These are phyloP conservation scores for Boloria euphrosyne DNA, from an alignment of 2,888 invertebrate genomes.

Conservation along the genomic window DNA sequence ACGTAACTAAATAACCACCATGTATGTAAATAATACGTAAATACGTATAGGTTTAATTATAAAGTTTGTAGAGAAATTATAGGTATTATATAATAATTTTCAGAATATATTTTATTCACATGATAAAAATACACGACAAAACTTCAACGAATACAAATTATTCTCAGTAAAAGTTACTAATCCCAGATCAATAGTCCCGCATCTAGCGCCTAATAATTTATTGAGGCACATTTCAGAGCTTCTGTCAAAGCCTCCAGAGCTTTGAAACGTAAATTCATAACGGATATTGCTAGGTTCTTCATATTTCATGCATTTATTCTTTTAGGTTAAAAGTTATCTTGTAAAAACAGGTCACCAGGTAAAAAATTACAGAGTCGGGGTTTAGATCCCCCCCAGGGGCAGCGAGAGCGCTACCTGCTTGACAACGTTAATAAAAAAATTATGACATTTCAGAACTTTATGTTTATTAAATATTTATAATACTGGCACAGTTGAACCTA, in stretches of 20 bases:
- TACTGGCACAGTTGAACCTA: slow-evolving; percentile 18
- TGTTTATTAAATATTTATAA: slow-evolving; percentile 36
- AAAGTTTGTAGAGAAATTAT: too few species aligned
- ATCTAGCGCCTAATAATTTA: neutral
- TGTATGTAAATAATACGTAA: too few species aligned
- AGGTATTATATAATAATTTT: too few species aligned
- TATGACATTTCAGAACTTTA: slow-evolving; percentile 34
- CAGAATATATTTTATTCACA: too few species aligned
- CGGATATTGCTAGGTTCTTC: slow-evolving; percentile 3
- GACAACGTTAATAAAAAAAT: slow-evolving; percentile 42
- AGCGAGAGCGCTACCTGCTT: slow-evolving; percentile 29
- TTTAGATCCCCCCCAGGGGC: slow-evolving; percentile 34
- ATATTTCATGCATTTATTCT: slow-evolving; percentile 27
- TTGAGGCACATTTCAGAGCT: neutral
- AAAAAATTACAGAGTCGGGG: slow-evolving; percentile 37
- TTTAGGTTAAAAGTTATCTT: slow-evolving; percentile 36
- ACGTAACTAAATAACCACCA: too few species aligned
- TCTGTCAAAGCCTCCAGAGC: neutral
- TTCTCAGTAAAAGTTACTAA: too few species aligned
- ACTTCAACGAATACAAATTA: too few species aligned
- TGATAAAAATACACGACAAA: too few species aligned
- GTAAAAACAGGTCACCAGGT: slow-evolving; percentile 41
- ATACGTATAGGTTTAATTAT: too few species aligned
- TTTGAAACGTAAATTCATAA: slow-evolving; percentile 6
- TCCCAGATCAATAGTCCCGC: too few species aligned